phyloP scores from a whole-genome alignment of 2,888 invertebrate species.

The Deilephila porcellus region DNA sequence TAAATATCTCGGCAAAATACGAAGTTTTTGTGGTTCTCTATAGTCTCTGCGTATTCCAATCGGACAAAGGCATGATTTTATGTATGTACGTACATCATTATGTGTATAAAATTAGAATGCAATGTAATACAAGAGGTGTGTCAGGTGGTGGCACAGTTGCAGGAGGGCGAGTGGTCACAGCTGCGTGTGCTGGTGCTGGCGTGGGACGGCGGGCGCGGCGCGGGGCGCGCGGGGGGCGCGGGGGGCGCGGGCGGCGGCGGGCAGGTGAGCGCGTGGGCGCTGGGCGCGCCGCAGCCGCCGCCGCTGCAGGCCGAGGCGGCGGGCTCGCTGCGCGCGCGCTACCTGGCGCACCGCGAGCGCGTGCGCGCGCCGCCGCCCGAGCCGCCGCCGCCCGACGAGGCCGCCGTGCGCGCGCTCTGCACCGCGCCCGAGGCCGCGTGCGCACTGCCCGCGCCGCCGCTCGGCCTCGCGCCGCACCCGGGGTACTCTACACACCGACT shows the following conservation, averaged over 20 bases:
- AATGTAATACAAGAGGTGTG: too few species aligned
- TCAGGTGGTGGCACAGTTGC: neutral
- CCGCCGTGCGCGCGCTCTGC: constrained; percentile 59
- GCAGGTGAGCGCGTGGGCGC: constrained; percentile 52
- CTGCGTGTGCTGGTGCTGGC: constrained; percentile 41
- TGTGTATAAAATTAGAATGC: too few species aligned
- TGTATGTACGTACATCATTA: too few species aligned
- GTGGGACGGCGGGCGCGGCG: constrained; percentile 46
- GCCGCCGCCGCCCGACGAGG: constrained; percentile 46
- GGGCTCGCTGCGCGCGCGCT: constrained; percentile 43
- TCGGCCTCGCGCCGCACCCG: constrained; percentile 54
- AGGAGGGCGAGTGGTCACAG: constrained; percentile 12
- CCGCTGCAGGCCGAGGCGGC: constrained; percentile 41
- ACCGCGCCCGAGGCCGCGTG: constrained; percentile 44
- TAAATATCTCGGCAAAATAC: too few species aligned
- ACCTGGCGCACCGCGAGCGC: constrained; percentile 40
- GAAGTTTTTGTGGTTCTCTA: too few species aligned
- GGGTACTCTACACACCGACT: constrained; percentile 43
- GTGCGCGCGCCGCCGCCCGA: constrained; percentile 38
- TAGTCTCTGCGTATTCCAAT: too few species aligned
- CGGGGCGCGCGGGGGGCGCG: constrained; percentile 40
- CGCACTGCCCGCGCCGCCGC: constrained; percentile 44
- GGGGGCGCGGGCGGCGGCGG: constrained; percentile 42
- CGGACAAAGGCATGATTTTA: too few species aligned
- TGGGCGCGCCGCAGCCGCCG: constrained; percentile 46